phyloP scores from a whole-genome alignment of 2,797 vertebrate genomes.

The Nannoperca australis region DNA sequence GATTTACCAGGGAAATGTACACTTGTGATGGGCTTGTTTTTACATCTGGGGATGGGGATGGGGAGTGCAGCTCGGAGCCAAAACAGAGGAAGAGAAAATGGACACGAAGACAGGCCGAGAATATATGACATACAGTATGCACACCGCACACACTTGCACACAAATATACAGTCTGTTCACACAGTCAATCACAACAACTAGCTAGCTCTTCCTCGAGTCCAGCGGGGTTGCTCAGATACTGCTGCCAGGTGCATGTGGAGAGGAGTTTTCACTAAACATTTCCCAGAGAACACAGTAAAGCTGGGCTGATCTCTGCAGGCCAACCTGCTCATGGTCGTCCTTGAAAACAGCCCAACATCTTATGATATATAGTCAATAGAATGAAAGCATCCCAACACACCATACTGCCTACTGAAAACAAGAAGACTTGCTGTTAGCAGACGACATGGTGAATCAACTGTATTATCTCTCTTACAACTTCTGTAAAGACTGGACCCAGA shows the following conservation, averaged over 20 bases:
- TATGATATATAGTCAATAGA: conserved; percentile 12
- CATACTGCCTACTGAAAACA: neutral
- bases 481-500: neutral
- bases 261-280: conserved; percentile 52
- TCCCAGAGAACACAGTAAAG: conserved; percentile 11
- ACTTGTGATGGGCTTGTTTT: conserved; percentile 59
- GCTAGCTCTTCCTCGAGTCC: conserved; percentile 22
- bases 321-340: neutral
- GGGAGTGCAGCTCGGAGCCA: conserved; percentile 20
- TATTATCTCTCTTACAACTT: neutral
- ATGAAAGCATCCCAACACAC: conserved; percentile 13
- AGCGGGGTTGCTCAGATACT: conserved; percentile 29
- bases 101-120: conserved; percentile 30
- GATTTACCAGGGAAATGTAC: conserved; percentile 71
- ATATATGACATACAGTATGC: conserved; percentile 35
- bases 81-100: conserved; percentile 35
- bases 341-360: conserved; percentile 2
- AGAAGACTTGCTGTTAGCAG: neutral
- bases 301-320: conserved; percentile 15
- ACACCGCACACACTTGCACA: conserved; percentile 12
- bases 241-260: conserved; percentile 25
- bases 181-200: conserved; percentile 49
- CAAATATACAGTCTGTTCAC: conserved; percentile 31
- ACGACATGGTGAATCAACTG: neutral
- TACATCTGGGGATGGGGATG: conserved; percentile 55